Conservation (phyloP, 2,113 vertebrate genomes). For the Bujurquina vittata region DNA sequence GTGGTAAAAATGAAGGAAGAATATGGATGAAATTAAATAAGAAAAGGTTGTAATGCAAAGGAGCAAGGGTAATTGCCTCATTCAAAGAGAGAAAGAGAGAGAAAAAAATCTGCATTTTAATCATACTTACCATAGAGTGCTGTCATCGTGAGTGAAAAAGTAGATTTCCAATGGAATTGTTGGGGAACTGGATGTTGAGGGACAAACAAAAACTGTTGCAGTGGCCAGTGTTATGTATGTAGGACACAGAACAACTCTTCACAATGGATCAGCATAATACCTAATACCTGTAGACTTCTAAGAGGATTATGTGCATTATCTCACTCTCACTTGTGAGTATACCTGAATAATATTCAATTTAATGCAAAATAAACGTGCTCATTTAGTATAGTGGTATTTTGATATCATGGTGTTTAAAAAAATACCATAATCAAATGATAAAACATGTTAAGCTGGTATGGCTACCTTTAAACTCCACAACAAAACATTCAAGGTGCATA, state of each 20-base stretch:
- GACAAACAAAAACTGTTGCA: conserved; percentile 43
- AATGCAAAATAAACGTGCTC: neutral
- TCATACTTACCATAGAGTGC: conserved; percentile 48
- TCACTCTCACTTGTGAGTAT: conserved; percentile 71
- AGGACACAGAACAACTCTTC: conserved; percentile 85
- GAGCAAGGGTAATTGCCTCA: neutral
- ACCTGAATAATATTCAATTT: conserved; percentile 24
- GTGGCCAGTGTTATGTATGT: conserved; percentile 80
- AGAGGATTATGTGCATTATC: conserved; percentile 87
- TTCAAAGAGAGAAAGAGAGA: neutral
- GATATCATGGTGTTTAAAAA: neutral
- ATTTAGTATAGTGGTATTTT: neutral
- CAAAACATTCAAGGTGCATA: neutral
- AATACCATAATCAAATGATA: neutral
- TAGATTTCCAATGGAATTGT: conserved; percentile 4
- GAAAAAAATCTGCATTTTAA: neutral
- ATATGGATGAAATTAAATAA: neutral
- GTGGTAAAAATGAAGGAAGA: conserved; percentile 34
- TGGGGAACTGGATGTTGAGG: conserved; percentile 40
- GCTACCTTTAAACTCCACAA: neutral
- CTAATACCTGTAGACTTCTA: conserved; percentile 88
- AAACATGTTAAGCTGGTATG: neutral
- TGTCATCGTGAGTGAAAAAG: neutral
- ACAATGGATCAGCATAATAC: conserved; percentile 88
- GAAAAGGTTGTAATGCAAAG: neutral